These are phyloP conservation scores for Megatriorchis doriae DNA, from an alignment of 2,113 vertebrate genomes.

Conservation along the genomic window DNA sequence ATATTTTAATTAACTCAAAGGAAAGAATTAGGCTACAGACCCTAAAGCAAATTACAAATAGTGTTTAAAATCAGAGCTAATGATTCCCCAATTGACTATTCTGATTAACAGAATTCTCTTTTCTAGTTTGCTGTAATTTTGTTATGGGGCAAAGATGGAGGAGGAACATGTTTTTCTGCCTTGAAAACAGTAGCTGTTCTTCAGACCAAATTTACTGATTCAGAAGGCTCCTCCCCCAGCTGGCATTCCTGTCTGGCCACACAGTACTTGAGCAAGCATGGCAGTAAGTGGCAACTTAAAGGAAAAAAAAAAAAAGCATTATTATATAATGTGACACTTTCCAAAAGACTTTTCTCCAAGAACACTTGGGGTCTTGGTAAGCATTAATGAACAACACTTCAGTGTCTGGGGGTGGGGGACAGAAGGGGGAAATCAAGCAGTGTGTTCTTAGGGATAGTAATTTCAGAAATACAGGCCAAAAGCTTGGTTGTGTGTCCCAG, in stretches of 20 bases:
- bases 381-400: not conserved
- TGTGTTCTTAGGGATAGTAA: not conserved
- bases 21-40: conserved; percentile 70
- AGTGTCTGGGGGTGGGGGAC: rapidly evolving
- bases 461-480: not conserved
- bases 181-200: conserved; percentile 3
- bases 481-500: not conserved
- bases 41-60: conserved; percentile 72
- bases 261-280: not conserved
- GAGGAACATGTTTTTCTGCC: not conserved
- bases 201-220: not conserved
- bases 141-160: conserved; percentile 6
- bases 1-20: conserved; percentile 75
- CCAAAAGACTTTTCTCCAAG: not conserved
- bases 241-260: not conserved
- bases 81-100: conserved; percentile 66
- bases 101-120: conserved; percentile 60
- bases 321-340: not conserved
- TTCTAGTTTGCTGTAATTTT: conserved; percentile 53
- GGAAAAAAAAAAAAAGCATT: not conserved
- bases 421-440: not conserved
- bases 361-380: not conserved
- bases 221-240: not conserved
- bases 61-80: conserved; percentile 58
- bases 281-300: not conserved